These are phyloP conservation scores for Parnassius orleans DNA, from an alignment of 2,888 invertebrate species.

Conservation along the genomic window DNA sequence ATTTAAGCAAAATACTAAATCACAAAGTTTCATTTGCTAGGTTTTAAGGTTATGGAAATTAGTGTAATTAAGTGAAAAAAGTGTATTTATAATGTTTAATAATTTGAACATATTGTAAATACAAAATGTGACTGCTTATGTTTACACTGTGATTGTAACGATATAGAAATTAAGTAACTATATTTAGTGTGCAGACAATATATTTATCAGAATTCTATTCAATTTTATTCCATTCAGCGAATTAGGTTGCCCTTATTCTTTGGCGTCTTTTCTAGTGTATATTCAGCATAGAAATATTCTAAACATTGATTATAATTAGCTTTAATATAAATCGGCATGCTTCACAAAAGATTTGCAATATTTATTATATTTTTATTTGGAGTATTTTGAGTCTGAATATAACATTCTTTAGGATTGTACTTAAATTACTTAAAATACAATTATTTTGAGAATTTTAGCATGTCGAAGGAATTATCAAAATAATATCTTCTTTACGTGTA, in stretches of 20 bases:
- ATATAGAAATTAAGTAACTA: slow-evolving; percentile 14
- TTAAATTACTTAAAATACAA: too few species aligned
- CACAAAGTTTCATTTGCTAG: background rate
- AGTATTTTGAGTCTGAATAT: too few species aligned
- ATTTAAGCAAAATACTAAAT: too few species aligned
- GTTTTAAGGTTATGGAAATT: background rate
- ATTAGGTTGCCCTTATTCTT: background rate
- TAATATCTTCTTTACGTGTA: too few species aligned
- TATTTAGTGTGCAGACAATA: slow-evolving; percentile 23
- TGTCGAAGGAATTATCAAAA: too few species aligned
- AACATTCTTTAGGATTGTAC: too few species aligned
- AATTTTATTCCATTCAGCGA: slow-evolving; percentile 11
- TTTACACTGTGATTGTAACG: slow-evolving; percentile 22
- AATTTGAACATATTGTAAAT: slow-evolving; percentile 13
- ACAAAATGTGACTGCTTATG: slow-evolving; percentile 22
- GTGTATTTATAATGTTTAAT: background rate
- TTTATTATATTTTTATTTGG: too few species aligned
- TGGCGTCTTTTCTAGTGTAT: background rate
- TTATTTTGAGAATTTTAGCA: too few species aligned
- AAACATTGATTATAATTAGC: background rate
- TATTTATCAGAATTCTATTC: slow-evolving; percentile 2
- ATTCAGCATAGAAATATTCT: background rate
- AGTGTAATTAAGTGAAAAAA: too few species aligned
- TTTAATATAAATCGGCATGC: background rate
- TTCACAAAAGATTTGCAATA: too few species aligned